phyloP scores from a whole-genome alignment of 2,888 invertebrate genomes.

The Rotaria socialis region DNA sequence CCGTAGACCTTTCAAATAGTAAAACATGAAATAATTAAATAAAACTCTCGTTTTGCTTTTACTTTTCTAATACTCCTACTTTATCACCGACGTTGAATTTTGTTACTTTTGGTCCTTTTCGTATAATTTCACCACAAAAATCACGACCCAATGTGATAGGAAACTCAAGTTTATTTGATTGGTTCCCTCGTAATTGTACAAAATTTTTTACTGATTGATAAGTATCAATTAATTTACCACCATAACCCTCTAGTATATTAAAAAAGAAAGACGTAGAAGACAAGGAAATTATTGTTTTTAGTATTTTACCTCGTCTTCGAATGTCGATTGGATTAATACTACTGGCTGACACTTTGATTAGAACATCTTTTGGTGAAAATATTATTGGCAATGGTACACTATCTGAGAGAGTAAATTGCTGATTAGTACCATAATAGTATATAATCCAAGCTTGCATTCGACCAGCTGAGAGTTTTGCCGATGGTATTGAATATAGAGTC shows the following conservation, averaged over 20 bases:
- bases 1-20: background rate
- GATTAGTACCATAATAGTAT: slow-evolving; percentile 14
- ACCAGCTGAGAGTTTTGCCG: background rate
- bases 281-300: background rate
- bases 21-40: background rate
- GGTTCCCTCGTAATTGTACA: background rate
- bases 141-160: background rate
- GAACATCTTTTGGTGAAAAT: background rate
- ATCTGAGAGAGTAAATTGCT: slow-evolving; percentile 17
- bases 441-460: slow-evolving; percentile 33
- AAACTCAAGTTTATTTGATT: background rate
- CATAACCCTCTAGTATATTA: background rate
- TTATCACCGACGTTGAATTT: slow-evolving; percentile 10
- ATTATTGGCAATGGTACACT: background rate
- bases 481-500: background rate
- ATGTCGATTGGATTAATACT: slow-evolving; percentile 31
- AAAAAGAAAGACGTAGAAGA: background rate
- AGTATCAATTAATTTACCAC: background rate
- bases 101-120: background rate
- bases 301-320: background rate
- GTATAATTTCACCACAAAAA: slow-evolving; percentile 17
- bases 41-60: background rate
- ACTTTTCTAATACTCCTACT: background rate
- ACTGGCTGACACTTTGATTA: slow-evolving; percentile 6
- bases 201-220: background rate